Evolutionary conservation across 1,140 invertebrate genomes (phyloP), one percentile per base, ranked within the genome.

Genomic region (Tetramorium parvispinum): DNA sequence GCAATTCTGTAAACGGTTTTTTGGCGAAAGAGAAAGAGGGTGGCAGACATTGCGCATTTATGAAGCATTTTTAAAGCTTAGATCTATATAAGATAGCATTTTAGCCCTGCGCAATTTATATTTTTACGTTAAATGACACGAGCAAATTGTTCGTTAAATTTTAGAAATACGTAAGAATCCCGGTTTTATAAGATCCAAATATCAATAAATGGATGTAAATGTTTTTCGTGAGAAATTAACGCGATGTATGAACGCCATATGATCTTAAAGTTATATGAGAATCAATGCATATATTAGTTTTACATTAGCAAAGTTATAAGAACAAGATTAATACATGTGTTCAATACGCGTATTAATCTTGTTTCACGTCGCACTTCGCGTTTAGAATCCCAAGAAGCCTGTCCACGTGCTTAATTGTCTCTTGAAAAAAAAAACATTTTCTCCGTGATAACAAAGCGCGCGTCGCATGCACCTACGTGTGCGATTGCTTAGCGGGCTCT

Each of bases 31-130:
- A 66, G 63, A 43, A 59, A 91, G 91, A 90, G 92, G 93, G 93
- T 94, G 93, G 93, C 92, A 93, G 92, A 91, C 75, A 88, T 79
- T 91, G 93, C 91, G 93, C 92, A 93, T 89, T 93, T 93, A 89
- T 66, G 85, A 90, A 88, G 86, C 78, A 92, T 91, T 92, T 89
- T 66, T 43, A 90, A 87, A 87, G 66, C 68, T 65, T 90, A 89
- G 81, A 83, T 89, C 86, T 90, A 85, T 79, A 66, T 27, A 51
- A 53, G 40, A 57, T 49, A 86, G 66, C 70, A 61, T 73, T 82
- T 82, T 83, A 83, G 79, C 8, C 40, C 55, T 68, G 68, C 79
- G 79, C 68, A 53, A 83, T 83, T 83, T 83, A 89, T 83, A 89
- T 65, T 85, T 89, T 89, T 89, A 85, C 51, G 85, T 89, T 89